Conservation (phyloP, 2,888 invertebrate genomes). For the Druceiella hillmani region DNA sequence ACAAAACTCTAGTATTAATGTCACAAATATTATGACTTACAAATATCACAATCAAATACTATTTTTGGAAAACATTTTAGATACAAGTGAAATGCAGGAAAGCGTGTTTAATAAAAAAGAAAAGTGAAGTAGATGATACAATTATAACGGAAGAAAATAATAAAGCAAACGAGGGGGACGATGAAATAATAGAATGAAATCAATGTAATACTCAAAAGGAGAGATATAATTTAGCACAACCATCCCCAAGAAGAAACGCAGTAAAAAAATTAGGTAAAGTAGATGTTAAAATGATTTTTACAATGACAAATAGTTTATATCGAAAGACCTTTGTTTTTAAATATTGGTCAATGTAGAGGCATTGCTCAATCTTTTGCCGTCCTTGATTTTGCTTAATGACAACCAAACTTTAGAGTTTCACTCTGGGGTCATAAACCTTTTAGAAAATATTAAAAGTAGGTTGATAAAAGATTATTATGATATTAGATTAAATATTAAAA, state of each 20-base stretch:
- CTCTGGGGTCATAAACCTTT: constrained; percentile 14
- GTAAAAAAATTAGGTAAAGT: constrained; percentile 22
- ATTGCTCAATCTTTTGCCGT: constrained; percentile 13
- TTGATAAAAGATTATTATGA: too few relatives aligned
- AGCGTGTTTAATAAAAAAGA: constrained; percentile 17
- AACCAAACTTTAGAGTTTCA: constrained; percentile 18
- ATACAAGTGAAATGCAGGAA: constrained; percentile 22
- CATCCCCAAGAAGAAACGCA: constrained; percentile 19
- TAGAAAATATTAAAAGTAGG: constrained; percentile 17
- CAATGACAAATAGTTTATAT: too few relatives aligned
- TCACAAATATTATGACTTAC: constrained; percentile 23
- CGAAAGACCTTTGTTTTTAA: too few relatives aligned
- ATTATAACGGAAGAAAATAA: constrained; percentile 14
- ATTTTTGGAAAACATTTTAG: constrained; percentile 24
- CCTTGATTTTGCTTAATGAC: constrained; percentile 15
- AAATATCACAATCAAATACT: constrained; percentile 24
- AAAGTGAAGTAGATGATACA: constrained; percentile 11
- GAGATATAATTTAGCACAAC: constrained; percentile 21
- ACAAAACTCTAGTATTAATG: constrained; percentile 21
- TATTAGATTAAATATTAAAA: too few relatives aligned
- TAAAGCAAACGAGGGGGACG: constrained; percentile 12
- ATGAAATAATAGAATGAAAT: constrained; percentile 15
- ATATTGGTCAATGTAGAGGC: too few relatives aligned
- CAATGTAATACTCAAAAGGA: constrained; percentile 21
- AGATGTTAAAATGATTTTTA: constrained; percentile 20